A percentile compares a stretch with the other conserved stretches of the same genome.
phyloP scores from a whole-genome alignment of 2,888 invertebrate genomes.

The Drosophila formosana region DNA sequence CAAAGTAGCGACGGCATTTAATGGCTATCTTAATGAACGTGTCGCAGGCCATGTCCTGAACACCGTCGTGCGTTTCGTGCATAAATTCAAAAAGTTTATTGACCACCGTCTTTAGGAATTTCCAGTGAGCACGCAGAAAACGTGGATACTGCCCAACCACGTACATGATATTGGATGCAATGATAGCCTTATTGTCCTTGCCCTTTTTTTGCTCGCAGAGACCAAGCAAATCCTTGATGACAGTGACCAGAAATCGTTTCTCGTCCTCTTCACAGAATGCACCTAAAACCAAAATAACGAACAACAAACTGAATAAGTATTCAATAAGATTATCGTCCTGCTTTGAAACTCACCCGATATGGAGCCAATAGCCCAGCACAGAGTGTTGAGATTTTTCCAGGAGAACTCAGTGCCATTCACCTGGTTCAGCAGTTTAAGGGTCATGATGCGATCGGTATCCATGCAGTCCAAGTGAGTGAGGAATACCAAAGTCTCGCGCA shows the following conservation, averaged over 20 bases:
- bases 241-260: constrained; percentile 98
- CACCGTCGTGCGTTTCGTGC: constrained; percentile 99
- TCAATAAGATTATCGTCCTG: not conserved
- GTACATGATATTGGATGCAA: constrained; percentile 99
- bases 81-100: constrained; percentile 99
- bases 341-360: constrained; percentile 91
- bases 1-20: constrained; percentile 99
- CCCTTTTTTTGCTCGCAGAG: constrained; percentile 98
- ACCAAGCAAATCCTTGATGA: constrained; percentile 98
- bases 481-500: constrained; percentile 99
- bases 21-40: constrained; percentile 99
- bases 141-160: constrained; percentile 99
- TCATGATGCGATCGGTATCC: constrained; percentile 99
- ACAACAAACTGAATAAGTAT: not conserved
- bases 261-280: constrained; percentile 99
- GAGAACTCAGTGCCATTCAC: constrained; percentile 99
- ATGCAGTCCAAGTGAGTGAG: constrained; percentile 99
- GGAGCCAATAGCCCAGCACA: constrained; percentile 99
- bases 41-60: constrained; percentile 99
- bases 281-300: constrained; percentile 62
- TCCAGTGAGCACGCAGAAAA: constrained; percentile 99
- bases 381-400: constrained; percentile 99
- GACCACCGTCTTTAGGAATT: constrained; percentile 99
- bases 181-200: constrained; percentile 99
- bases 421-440: constrained; percentile 98